Evolutionary conservation across 2,797 vertebrate genomes (phyloP).

Genomic region (Phataginus tricuspis): DNA sequence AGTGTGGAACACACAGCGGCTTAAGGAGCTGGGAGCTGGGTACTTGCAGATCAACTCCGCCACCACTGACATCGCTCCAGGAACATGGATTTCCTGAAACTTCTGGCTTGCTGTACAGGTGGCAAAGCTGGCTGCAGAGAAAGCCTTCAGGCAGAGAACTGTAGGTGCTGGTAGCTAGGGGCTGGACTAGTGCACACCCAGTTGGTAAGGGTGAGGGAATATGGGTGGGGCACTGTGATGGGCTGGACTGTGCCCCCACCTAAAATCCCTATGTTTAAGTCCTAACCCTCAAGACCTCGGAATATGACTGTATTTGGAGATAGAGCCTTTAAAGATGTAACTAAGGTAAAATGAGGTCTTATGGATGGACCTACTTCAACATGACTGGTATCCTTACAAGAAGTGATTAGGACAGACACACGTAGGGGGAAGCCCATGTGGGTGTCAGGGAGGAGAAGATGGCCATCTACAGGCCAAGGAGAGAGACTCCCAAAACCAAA

Average conservation of each 20-base stretch:
- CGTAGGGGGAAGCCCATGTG: rapidly evolving
- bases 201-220: too few species aligned
- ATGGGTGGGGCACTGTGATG: rapidly evolving
- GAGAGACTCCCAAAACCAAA: background rate
- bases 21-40: background rate
- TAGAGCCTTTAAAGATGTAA: background rate
- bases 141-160: background rate
- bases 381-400: background rate
- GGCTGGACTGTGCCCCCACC: background rate
- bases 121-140: background rate
- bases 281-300: background rate
- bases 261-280: background rate
- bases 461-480: background rate
- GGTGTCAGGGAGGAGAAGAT: background rate
- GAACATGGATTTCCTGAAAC: rapidly evolving
- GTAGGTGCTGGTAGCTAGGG: background rate
- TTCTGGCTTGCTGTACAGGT: rapidly evolving
- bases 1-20: background rate
- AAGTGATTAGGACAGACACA: background rate
- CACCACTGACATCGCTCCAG: rapidly evolving
- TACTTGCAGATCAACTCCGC: rapidly evolving
- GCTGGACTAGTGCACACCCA: background rate
- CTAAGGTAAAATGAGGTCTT: background rate
- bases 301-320: background rate
- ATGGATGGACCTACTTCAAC: background rate